phyloP scores from a whole-genome alignment of 2,113 vertebrate species.

The Eudorcas thomsonii region DNA sequence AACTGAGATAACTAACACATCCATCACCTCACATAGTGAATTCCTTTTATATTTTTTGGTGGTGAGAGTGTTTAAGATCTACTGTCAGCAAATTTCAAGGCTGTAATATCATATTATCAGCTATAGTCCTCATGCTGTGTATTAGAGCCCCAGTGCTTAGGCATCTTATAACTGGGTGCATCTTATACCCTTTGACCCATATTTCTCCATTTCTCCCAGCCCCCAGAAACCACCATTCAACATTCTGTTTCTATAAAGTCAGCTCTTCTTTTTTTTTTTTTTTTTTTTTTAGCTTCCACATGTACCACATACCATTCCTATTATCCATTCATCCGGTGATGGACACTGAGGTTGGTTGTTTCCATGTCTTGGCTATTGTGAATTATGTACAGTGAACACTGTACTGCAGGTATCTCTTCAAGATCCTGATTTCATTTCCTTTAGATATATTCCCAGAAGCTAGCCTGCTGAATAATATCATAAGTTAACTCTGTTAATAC shows the following conservation, averaged over 20 bases:
- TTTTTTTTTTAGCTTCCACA: background rate
- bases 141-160: background rate
- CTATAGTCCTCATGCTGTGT: background rate
- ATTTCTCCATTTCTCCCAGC: background rate
- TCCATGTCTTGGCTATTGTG: background rate
- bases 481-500: background rate
- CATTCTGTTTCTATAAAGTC: background rate
- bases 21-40: background rate
- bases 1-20: background rate
- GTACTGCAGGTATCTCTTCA: background rate
- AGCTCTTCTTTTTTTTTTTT: background rate
- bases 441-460: background rate
- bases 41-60: background rate
- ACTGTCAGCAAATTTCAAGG: background rate
- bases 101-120: background rate
- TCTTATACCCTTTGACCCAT: background rate
- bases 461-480: background rate
- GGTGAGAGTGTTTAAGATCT: background rate
- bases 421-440: background rate
- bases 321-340: background rate
- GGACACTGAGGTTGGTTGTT: too few species aligned
- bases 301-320: background rate
- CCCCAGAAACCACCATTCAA: background rate
- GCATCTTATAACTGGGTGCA: background rate
- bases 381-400: background rate